These are phyloP conservation scores for Chymomyza amoena DNA, from an alignment of 2,888 invertebrate genomes.

Conservation along the genomic window DNA sequence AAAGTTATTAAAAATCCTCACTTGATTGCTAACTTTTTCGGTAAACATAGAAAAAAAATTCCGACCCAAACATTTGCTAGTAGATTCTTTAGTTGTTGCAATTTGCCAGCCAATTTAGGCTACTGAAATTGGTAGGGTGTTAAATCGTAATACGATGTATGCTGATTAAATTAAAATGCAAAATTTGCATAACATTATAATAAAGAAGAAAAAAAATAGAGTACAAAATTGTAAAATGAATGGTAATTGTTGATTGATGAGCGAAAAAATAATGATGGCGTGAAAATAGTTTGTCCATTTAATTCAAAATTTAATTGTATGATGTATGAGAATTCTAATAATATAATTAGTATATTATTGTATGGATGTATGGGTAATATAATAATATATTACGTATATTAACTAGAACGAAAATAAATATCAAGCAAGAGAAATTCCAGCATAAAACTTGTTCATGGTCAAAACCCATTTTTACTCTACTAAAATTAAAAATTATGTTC, in stretches of 20 bases:
- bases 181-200: background rate
- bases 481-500: no score
- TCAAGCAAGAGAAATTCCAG: no score
- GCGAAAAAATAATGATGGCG: no score
- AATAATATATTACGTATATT: no score
- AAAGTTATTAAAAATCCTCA: slow-evolving; percentile 50
- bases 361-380: no score
- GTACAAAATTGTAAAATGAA: background rate
- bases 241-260: background rate
- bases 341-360: no score
- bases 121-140: background rate
- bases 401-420: no score
- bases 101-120: background rate
- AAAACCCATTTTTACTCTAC: no score
- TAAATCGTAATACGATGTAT: background rate
- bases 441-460: no score
- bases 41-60: slow-evolving; percentile 29
- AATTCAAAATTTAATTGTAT: no score
- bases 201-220: background rate
- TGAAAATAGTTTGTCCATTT: no score
- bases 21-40: slow-evolving; percentile 48
- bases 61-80: background rate
- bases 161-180: background rate
- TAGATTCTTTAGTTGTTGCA: background rate
- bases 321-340: no score